A percentile compares a stretch with the other conserved stretches of the same genome.
Conservation (phyloP, 2,888 invertebrate genomes). For the Tuta absoluta region DNA sequence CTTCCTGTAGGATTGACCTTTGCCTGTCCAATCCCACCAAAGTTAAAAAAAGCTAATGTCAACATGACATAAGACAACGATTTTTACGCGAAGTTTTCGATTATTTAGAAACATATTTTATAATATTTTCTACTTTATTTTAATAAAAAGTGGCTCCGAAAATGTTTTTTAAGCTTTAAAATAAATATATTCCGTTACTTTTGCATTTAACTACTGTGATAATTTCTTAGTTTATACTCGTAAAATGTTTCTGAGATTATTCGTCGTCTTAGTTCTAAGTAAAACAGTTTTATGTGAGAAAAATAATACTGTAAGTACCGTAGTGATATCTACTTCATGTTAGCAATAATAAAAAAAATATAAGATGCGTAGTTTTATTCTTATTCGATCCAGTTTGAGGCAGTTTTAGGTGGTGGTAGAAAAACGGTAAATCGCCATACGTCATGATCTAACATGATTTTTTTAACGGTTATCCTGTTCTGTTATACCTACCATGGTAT, state of each 20-base stretch:
- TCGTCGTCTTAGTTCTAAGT: constrained; percentile 45
- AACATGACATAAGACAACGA: constrained; percentile 11
- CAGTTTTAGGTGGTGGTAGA: neutral
- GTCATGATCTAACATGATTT: neutral
- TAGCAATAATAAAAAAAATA: neutral
- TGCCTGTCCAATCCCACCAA: neutral
- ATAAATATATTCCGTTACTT: constrained; percentile 9
- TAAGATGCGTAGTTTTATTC: neutral
- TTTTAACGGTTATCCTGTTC: neutral
- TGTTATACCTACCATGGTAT: neutral
- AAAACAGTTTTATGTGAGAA: constrained; percentile 39
- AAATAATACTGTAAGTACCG: constrained; percentile 51
- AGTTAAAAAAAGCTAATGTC: constrained; percentile 9
- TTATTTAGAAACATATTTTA: neutral
- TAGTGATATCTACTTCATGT: neutral
- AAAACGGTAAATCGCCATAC: neutral
- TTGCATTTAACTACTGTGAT: constrained; percentile 54
- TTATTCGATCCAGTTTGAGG: neutral
- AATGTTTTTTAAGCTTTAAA: neutral
- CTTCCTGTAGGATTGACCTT: neutral
- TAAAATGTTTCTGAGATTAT: constrained; percentile 53
- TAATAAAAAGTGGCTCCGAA: neutral
- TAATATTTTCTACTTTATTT: neutral
- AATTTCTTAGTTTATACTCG: constrained; percentile 34
- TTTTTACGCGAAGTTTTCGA: constrained; percentile 1